A percentile compares a stretch with the other conserved stretches of the same genome.
phyloP scores from a whole-genome alignment of 2,113 vertebrate genomes.

The Pluvialis apricaria region DNA sequence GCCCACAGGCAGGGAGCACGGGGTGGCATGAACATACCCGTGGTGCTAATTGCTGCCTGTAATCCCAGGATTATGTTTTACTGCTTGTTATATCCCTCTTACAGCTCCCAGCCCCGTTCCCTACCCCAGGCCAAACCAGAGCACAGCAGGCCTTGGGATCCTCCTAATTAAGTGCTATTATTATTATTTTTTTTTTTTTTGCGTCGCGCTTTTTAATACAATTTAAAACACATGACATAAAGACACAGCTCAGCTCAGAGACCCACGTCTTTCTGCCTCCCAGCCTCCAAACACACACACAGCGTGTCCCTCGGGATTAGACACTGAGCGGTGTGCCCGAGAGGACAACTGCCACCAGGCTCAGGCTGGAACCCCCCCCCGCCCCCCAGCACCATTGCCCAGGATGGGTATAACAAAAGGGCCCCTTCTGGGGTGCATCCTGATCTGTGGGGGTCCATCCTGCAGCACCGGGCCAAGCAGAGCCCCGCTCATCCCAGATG shows the following conservation, averaged over 20 bases:
- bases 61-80: not conserved
- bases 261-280: not conserved
- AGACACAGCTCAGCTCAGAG: not conserved
- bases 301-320: not conserved
- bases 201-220: not conserved
- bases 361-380: not conserved
- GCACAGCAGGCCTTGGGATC: not conserved
- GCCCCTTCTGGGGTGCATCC: rapidly evolving
- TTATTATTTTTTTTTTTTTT: not conserved
- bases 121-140: not conserved
- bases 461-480: not conserved
- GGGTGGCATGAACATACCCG: rapidly evolving
- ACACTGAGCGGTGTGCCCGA: rapidly evolving
- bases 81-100: not conserved
- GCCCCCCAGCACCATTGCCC: not conserved
- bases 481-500: not conserved
- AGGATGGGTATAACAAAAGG: not conserved
- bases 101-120: not conserved
- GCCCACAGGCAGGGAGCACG: not conserved
- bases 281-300: not conserved
- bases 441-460: not conserved
- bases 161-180: not conserved
- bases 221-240: not conserved
- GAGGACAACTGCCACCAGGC: not conserved
- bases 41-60: not conserved